These are phyloP conservation scores for Setipinna tenuifilis DNA, from an alignment of 2,797 vertebrate genomes.

Conservation along the genomic window DNA sequence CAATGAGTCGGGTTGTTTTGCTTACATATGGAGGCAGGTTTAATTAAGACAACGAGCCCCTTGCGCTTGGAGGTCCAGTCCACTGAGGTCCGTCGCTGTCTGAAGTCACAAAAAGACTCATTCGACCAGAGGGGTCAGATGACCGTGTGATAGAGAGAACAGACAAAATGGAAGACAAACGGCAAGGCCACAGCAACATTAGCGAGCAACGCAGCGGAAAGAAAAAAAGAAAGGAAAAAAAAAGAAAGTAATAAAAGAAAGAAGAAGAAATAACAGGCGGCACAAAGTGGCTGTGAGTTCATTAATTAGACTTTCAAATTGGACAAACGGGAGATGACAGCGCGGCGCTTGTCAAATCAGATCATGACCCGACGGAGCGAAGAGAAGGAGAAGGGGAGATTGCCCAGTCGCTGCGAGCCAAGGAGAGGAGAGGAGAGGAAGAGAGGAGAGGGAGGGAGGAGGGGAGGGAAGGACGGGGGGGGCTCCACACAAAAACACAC, in stretches of 20 bases:
- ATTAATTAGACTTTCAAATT: constrained; percentile 84
- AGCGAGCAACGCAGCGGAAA: constrained; percentile 40
- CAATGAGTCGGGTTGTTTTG: constrained; percentile 7
- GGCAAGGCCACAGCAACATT: constrained; percentile 36
- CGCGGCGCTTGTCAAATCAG: constrained; percentile 77
- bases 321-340: constrained; percentile 82
- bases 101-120: constrained; percentile 26
- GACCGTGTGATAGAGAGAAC: constrained; percentile 21
- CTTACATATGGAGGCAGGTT: constrained; percentile 37
- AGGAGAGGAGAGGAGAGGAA: constrained; percentile 44
- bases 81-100: constrained; percentile 28
- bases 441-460: constrained; percentile 17
- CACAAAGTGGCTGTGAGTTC: constrained; percentile 59
- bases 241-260: constrained; percentile 59
- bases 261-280: constrained; percentile 48
- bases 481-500: not conserved
- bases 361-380: constrained; percentile 71
- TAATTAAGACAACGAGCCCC: constrained; percentile 46
- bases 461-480: constrained; percentile 46
- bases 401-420: constrained; percentile 41
- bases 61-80: constrained; percentile 36
- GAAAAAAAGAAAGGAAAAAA: constrained; percentile 68
- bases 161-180: constrained; percentile 27
- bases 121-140: constrained; percentile 36
- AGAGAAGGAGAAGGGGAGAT: constrained; percentile 15